Conservation (phyloP, 2,113 vertebrate genomes). For the Myotis davidii region DNA sequence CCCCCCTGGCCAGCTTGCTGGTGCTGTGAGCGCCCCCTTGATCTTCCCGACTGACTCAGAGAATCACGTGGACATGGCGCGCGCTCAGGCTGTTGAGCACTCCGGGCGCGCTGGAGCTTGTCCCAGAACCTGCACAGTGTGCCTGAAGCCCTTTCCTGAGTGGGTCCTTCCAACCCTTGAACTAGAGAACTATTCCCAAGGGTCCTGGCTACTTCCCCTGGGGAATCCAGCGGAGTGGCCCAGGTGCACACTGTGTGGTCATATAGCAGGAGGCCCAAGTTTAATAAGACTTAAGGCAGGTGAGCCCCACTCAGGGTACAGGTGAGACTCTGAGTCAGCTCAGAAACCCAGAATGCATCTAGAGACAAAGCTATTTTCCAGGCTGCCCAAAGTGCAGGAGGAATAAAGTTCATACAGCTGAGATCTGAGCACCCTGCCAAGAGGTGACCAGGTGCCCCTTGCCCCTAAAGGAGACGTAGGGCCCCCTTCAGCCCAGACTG, state of each 20-base stretch:
- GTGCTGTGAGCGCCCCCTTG: not conserved
- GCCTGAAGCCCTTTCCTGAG: not conserved
- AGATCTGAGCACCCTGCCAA: not conserved
- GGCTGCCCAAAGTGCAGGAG: not conserved
- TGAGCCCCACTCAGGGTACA: too few species aligned
- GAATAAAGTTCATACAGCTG: not conserved
- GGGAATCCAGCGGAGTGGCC: not conserved
- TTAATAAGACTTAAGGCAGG: too few species aligned
- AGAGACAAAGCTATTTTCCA: too few species aligned
- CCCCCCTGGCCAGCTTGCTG: not conserved
- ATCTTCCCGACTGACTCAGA: not conserved
- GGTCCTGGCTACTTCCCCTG: not conserved
- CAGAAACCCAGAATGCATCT: not conserved
- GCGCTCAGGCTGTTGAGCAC: not conserved
- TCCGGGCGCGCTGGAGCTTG: not conserved
- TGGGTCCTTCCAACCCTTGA: not conserved
- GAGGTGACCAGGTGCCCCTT: not conserved
- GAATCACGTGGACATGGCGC: too few species aligned
- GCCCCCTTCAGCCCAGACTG: not conserved
- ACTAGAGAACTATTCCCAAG: accelerated
- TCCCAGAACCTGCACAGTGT: not conserved
- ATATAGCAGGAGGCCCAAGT: not conserved
- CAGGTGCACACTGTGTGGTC: not conserved
- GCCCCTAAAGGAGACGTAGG: too few species aligned
- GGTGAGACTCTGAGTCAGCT: not conserved